These are phyloP conservation scores for Bombus pascuorum DNA, from an alignment of 1,140 invertebrate species.

Conservation along the genomic window DNA sequence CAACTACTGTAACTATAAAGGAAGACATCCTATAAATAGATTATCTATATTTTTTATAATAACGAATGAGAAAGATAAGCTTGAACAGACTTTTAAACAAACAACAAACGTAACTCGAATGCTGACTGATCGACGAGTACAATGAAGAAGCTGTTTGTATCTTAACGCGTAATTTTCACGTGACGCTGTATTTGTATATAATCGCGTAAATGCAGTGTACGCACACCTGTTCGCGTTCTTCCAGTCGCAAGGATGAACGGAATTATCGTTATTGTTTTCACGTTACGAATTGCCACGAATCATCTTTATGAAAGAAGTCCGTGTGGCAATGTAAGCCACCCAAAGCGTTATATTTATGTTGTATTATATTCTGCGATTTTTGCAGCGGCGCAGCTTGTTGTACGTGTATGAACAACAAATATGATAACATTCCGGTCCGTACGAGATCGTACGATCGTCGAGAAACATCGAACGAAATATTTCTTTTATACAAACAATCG, in stretches of 20 bases:
- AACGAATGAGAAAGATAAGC: neutral
- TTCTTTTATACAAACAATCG: neutral
- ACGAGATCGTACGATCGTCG: neutral
- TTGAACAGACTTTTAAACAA: neutral
- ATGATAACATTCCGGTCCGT: constrained; percentile 22
- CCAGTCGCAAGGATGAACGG: neutral
- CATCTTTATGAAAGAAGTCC: neutral
- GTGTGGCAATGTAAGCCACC: no score
- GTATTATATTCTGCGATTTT: neutral
- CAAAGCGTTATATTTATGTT: neutral
- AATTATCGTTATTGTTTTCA: neutral
- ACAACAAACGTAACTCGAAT: neutral
- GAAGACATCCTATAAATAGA: no score
- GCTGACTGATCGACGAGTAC: neutral
- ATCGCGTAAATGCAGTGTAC: neutral
- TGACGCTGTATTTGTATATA: neutral
- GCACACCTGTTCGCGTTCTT: neutral
- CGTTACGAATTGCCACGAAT: neutral
- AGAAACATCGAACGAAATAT: neutral
- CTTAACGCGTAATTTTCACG: neutral
- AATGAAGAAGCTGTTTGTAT: neutral
- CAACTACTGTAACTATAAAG: no score
- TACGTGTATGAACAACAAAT: neutral
- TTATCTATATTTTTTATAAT: neutral
- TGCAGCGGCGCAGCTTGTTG: neutral